A percentile compares a stretch with the other conserved stretches of the same genome.
phyloP scores from a whole-genome alignment of 2,113 vertebrate genomes.

The Myrmecophaga tridactyla region DNA sequence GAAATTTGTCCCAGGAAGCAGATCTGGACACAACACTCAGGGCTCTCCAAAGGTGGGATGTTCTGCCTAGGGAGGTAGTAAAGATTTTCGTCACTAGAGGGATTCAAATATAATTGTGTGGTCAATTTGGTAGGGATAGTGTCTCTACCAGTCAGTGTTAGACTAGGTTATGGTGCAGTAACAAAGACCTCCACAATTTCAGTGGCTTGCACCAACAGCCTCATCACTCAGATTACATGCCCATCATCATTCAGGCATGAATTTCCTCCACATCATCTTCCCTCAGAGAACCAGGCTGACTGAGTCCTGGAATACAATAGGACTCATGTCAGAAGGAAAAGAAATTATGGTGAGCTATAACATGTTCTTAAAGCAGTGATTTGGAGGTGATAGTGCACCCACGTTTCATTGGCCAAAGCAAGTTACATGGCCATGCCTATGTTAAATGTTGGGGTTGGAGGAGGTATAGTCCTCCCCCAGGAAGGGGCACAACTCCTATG shows the following conservation, averaged over 20 bases:
- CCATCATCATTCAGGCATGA: background rate
- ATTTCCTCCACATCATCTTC: background rate
- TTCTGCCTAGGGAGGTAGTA: background rate
- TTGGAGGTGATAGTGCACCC: background rate
- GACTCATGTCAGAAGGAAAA: background rate
- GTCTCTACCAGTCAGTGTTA: background rate
- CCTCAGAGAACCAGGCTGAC: background rate
- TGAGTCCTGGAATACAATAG: background rate
- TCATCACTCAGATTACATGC: background rate
- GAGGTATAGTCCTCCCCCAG: too few species aligned
- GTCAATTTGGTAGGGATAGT: background rate
- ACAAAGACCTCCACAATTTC: background rate
- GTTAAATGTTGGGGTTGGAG: background rate
- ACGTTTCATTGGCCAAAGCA: background rate
- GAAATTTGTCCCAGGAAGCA: background rate
- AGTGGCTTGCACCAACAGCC: background rate
- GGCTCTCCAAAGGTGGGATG: background rate
- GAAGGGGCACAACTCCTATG: background rate
- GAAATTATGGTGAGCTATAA: background rate
- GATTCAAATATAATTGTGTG: background rate
- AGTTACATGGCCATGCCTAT: background rate
- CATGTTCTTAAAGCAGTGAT: background rate
- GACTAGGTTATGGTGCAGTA: background rate
- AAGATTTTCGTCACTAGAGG: background rate
- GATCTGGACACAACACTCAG: background rate